Conservation (phyloP, 1,140 invertebrate species). For the Trypoxylus dichotomus region DNA sequence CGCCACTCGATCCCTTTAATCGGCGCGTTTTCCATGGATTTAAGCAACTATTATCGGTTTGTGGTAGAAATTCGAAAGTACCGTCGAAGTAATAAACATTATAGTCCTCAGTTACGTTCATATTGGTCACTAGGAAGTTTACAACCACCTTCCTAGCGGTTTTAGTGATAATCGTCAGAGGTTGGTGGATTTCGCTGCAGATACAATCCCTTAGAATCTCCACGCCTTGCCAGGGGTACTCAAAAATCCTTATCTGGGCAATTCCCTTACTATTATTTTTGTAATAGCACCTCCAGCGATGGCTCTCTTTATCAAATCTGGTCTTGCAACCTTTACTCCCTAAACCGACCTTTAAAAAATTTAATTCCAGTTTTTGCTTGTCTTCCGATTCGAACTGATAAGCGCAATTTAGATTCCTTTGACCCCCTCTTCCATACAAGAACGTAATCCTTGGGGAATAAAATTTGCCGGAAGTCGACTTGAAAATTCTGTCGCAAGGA, state of each 20-base stretch:
- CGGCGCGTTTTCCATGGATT: slow-evolving; percentile 64
- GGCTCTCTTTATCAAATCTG: slow-evolving; percentile 64
- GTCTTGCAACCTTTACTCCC: slow-evolving; percentile 68
- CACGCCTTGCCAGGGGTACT: slow-evolving; percentile 74
- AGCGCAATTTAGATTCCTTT: slow-evolving; percentile 72
- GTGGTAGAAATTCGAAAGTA: slow-evolving; percentile 70
- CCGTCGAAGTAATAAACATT: slow-evolving; percentile 80
- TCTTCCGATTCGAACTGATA: slow-evolving; percentile 72
- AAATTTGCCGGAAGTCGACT: slow-evolving; percentile 62
- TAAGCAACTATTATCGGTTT: slow-evolving; percentile 60
- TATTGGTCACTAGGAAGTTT: slow-evolving; percentile 72
- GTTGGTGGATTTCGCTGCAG: slow-evolving; percentile 69
- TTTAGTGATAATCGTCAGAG: slow-evolving; percentile 61
- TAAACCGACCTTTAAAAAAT: slow-evolving; percentile 66
- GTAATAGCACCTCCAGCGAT: slow-evolving; percentile 65
- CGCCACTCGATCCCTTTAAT: slow-evolving; percentile 70
- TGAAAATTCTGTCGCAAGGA: slow-evolving; percentile 65
- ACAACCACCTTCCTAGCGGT: slow-evolving; percentile 70
- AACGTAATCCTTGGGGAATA: slow-evolving; percentile 78
- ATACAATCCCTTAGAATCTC: slow-evolving; percentile 72
- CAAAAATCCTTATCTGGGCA: slow-evolving; percentile 67
- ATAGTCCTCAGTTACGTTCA: slow-evolving; percentile 83
- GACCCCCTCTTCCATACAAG: slow-evolving; percentile 77
- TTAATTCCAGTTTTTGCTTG: slow-evolving; percentile 67
- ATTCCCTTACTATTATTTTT: slow-evolving; percentile 55